Base-by-base conservation (phyloP, 2,113 vertebrate genomes). In the Loxodonta africana region DNA sequence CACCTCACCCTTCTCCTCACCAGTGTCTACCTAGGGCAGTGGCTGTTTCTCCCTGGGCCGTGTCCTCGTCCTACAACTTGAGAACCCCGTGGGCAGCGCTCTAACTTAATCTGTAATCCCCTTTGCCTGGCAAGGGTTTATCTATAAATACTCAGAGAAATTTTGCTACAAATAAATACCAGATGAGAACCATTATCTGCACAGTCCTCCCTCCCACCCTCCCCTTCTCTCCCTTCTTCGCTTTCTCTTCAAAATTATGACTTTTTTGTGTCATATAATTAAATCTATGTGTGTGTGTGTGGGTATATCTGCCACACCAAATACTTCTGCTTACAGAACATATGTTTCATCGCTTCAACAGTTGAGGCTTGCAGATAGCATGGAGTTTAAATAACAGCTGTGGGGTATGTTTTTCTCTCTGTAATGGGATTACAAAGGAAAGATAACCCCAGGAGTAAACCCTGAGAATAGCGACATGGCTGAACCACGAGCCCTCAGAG, bases 11-110 rank as follows among this genome's bases (percentile, higher is more conserved):
- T 11, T 14, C 17, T 14, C 9, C 6, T 63, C 5, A 20, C 20
- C 48, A 30, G 21, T 3, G 21, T n/a, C 53, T 6, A 3, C 63
- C 15, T 20, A 0, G 28, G 23, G 62, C 25, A 8, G 14, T 0
- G 30, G 37, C 21, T 0, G 1, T 10, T 2, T 17, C 11, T 1
- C 4, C 0, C 0, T 2, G 0, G 3, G 4, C 12, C 6, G 0
- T 9, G 8, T 26, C 23, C 44, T 8, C 15, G 30, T 60, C 48
- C 18, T 46, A 44, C 41, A 11, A 33, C 4, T 0, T 0, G 4
- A 21, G 65, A 67, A 25, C 23, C 9, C 6, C 44, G 8, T 9
- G n/a, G 25, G 18, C 28, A 6, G 14, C 9, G 8, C 53, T 41
- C 5, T 46, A 0, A 0, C 0, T 8, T 5, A 2, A 11, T 7